phyloP scores from a whole-genome alignment of 2,113 vertebrate species.

The Sula dactylatra region DNA sequence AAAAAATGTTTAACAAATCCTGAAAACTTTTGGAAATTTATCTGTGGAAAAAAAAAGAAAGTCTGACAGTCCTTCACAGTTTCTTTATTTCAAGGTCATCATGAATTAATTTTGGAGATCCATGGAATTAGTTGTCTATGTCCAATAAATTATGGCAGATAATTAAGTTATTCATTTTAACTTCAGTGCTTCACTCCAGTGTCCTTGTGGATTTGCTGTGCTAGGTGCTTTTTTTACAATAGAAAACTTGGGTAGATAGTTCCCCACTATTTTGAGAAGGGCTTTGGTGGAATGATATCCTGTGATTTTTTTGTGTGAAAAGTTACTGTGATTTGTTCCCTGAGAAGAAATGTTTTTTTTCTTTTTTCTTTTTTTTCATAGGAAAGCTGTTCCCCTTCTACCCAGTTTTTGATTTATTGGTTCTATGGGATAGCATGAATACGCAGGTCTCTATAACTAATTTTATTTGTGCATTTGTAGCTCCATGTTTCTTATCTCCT shows the following conservation, averaged over 20 bases:
- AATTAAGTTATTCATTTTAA: slow-evolving; percentile 60
- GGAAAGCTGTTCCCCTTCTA: not conserved
- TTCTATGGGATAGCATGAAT: not conserved
- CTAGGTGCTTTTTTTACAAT: not conserved
- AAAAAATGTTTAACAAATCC: not conserved
- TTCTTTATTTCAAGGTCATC: slow-evolving; percentile 8
- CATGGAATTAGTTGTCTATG: slow-evolving; percentile 35
- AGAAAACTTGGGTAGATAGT: not conserved
- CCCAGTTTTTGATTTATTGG: not conserved
- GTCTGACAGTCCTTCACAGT: not conserved
- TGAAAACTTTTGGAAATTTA: not conserved
- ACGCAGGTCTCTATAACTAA: not conserved
- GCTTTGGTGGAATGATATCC: not conserved
- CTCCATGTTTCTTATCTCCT: not conserved
- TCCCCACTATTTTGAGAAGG: not conserved
- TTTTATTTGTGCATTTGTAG: not conserved
- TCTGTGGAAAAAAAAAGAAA: not conserved
- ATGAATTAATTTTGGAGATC: slow-evolving; percentile 32
- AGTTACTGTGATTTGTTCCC: not conserved
- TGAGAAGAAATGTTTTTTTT: not conserved
- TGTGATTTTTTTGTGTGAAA: not conserved
- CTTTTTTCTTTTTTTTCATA: not conserved
- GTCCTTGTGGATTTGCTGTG: slow-evolving; percentile 19
- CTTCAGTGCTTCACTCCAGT: not conserved
- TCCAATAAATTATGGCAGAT: slow-evolving; percentile 50